Evolutionary conservation across 2,113 vertebrate species (phyloP), one percentile per base, ranked within the genome.

Genomic region (Damaliscus lunatus): DNA sequence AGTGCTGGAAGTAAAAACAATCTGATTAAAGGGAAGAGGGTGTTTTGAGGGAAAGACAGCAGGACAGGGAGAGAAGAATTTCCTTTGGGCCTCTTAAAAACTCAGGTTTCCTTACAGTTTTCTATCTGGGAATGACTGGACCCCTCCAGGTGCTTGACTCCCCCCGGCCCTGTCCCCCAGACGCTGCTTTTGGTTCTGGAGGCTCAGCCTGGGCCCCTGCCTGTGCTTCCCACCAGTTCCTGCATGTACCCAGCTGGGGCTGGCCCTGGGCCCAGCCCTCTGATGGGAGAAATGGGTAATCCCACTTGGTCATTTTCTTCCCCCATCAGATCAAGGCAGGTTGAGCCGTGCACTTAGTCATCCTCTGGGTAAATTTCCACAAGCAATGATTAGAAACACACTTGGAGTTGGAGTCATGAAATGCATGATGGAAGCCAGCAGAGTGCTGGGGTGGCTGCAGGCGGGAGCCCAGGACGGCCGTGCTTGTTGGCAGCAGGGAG

Each of bases 361-460:
- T 50, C 83, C 89, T 95, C 93, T 88, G 97, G 94, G 97, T 97
- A 62, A 78, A 83, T 98, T 97, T 97, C 96, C 97, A 96, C 52
- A 77, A 74, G 87, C 15, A 3, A 0, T 96, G 94, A 97, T 95
- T 85, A 87, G 96, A 98, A 97, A 97, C 92, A 97, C 94, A 93
- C 96, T 95, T 88, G 2, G 36, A 85, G 60, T 48, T 86, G 84
- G 95, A 94, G 36, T 95, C 71, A 8, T 64, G 95, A 91, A 64
- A 90, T 8, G 27, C 40, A 67, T 3, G 0, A 1, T 7, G 27
- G 25, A 6, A 91, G 91, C 90, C 84, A 95, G 67, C 9, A 0
- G 40, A 52, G 64, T 17, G 2, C 1, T 31, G 84, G 50, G 91
- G 4, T 2, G 81, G 90, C 57, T 29, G 57, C 59, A 25, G 31